These are phyloP conservation scores for Furcifer pardalis DNA, from an alignment of 2,797 vertebrate species.

Conservation along the genomic window DNA sequence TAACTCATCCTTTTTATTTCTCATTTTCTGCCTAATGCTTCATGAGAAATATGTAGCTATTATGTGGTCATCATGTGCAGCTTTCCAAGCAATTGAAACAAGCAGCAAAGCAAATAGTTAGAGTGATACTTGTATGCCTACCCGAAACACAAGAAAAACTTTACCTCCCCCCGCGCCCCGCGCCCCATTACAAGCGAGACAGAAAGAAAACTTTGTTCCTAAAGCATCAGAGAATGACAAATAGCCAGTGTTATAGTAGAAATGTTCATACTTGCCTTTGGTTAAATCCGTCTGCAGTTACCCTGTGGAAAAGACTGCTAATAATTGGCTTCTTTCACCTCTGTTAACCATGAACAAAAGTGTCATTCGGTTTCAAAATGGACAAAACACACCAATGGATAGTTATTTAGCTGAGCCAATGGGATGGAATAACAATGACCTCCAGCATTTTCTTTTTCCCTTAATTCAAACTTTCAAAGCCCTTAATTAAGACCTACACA, in stretches of 20 bases:
- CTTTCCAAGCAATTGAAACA: not conserved
- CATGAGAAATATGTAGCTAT: too few species aligned
- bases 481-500: conserved; percentile 82
- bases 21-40: too few species aligned
- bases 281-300: conserved; percentile 85
- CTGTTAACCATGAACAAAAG: conserved; percentile 95
- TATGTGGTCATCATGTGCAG: too few species aligned
- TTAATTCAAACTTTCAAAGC: conserved; percentile 84
- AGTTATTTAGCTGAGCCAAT: conserved; percentile 82
- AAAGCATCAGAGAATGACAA: conserved; percentile 76
- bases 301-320: conserved; percentile 80
- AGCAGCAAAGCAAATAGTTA: not conserved
- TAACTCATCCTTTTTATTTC: too few species aligned
- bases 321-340: conserved; percentile 97
- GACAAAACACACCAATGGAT: conserved; percentile 86
- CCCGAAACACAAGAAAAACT: conserved; percentile 5
- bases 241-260: conserved; percentile 72
- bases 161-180: not conserved
- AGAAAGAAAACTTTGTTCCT: conserved; percentile 61
- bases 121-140: not conserved
- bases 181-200: conserved; percentile 25
- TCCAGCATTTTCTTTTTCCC: conserved; percentile 81
- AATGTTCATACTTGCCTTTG: conserved; percentile 78
- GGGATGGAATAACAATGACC: conserved; percentile 86
- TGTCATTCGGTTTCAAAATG: conserved; percentile 91